Evolutionary conservation across 2,113 vertebrate genomes (phyloP), one percentile per base, ranked within the genome.

Genomic region (Hyla sarda): DNA sequence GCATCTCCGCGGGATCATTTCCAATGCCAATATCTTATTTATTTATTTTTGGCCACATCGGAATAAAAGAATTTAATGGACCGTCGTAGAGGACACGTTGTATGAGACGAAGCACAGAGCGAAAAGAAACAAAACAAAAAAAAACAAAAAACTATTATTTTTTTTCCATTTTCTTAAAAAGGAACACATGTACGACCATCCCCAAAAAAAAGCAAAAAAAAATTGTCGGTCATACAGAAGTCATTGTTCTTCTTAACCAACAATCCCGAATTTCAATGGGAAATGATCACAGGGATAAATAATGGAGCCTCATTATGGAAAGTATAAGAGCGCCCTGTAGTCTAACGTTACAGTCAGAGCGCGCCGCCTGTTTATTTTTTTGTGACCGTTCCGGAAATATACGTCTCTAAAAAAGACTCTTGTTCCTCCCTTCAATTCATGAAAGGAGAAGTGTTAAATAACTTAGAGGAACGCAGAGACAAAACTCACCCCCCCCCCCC

Each of bases 401-500:
- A 80, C 23, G 56, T 41, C 77, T 80, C 75, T 32, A 77, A 52
- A 52, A 45, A 76, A 28, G 75, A 12, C 75, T 41, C 77, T 45
- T 62, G 77, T 62, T 80, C 56, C 48, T 81, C 56, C 34, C 37
- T 28, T 28, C 14, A 9, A 45, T 47, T 81, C 76, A 62, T 81
- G 78, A 81, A 81, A 81, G 77, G 11, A 81, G 34, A 65, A 81
- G 78, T 47, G 78, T 81, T 80, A 80, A 56, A 45, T 62, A 62
- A 62, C n/a, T 80, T 54, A 25, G 34, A 41, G 77, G 34, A 45
- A 62, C 14, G 34, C 11, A 16, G 34, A 28, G 77, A 80, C 52
- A 80, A 62, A 52, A n/a, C 34, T 17, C 54, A 62, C 17, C 41
- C 14, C 45, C 1, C 21, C 14, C 14, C 50, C 7, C 60, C 25